phyloP scores from a whole-genome alignment of 2,113 vertebrate species.

The Aix galericulata region DNA sequence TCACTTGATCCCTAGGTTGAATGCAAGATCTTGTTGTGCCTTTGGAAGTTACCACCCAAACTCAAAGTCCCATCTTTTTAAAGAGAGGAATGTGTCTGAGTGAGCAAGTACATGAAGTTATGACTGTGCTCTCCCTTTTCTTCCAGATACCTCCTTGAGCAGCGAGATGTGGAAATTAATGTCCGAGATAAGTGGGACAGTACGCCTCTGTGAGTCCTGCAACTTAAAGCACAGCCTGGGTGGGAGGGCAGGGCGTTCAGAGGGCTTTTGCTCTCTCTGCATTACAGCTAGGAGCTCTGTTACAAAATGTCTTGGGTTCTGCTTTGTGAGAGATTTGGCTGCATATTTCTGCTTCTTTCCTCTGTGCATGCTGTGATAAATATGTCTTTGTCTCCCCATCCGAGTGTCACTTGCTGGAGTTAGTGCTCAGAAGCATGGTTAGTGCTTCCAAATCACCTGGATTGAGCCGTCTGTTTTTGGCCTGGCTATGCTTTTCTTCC shows the following conservation, averaged over 20 bases:
- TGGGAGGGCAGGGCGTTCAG: background rate
- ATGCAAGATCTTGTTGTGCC: background rate
- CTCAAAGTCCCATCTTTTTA: background rate
- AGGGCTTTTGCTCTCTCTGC: background rate
- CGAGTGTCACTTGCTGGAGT: background rate
- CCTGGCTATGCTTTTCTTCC: background rate
- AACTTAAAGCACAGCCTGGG: background rate
- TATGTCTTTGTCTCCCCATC: background rate
- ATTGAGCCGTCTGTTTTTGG: background rate
- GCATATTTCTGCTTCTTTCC: background rate
- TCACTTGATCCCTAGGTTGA: background rate
- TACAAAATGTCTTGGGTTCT: background rate
- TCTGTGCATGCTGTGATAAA: background rate
- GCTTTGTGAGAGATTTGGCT: background rate
- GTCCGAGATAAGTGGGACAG: conserved; percentile 98
- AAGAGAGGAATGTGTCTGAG: background rate
- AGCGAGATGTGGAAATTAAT: conserved; percentile 96
- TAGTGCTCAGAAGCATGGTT: background rate
- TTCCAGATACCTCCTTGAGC: conserved; percentile 92
- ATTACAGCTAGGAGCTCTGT: background rate
- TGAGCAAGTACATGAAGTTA: background rate
- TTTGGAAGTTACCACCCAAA: background rate
- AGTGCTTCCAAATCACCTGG: background rate
- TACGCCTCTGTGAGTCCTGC: conserved; percentile 91
- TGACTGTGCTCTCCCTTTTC: conserved; percentile 2